Base-by-base conservation (phyloP, 1,140 invertebrate species). In the Eumeta japonica region DNA sequence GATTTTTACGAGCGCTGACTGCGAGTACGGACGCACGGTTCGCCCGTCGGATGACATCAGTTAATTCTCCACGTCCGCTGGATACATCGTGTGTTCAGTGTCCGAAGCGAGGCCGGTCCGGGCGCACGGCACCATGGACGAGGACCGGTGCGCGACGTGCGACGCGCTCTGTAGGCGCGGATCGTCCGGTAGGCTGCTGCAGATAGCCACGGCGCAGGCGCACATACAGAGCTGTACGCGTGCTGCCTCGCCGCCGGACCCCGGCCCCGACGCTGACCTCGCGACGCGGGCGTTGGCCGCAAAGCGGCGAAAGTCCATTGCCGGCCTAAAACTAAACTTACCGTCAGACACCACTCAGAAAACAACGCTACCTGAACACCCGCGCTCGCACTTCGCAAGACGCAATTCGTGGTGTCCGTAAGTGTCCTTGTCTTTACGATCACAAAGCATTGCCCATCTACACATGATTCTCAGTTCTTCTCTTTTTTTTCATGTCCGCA, bases 401-500 rank as follows among this genome's bases (percentile, higher is more conserved):
- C 59, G 75, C 31, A 77, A 76, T 57, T 75, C 71, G 35, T 77
- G 75, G 75, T 75, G 75, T 60, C 74, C 70, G 75, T 77, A 65
- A 77, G 75, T 75, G 45, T 28, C 16, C n/a, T n/a, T n/a, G n/a
- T n/a, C n/a, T n/a, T n/a, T n/a, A n/a, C n/a, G 12, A 24, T 24
- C 20, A n/a, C 7, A 7, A 24, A 7, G n/a, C 20, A 24, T 24
- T n/a, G n/a, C 20, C 7, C 20, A 24, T 24, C n/a, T 24, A 7
- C 20, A 24, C 20, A n/a, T n/a, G n/a, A n/a, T n/a, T 7, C 20
- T 24, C 20, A 24, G 20, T n/a, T n/a, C n/a, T n/a, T n/a, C n/a
- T n/a, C n/a, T n/a, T n/a, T n/a, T n/a, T n/a, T n/a, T n/a, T n/a
- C n/a, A n/a, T n/a, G n/a, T n/a, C n/a, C n/a, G n/a, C n/a, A n/a